Percentiles rank a stretch among this genome's conserved stretches.
Evolutionary conservation across 2,888 invertebrate genomes (phyloP).

Genomic region (Lamellibrachia columna): DNA sequence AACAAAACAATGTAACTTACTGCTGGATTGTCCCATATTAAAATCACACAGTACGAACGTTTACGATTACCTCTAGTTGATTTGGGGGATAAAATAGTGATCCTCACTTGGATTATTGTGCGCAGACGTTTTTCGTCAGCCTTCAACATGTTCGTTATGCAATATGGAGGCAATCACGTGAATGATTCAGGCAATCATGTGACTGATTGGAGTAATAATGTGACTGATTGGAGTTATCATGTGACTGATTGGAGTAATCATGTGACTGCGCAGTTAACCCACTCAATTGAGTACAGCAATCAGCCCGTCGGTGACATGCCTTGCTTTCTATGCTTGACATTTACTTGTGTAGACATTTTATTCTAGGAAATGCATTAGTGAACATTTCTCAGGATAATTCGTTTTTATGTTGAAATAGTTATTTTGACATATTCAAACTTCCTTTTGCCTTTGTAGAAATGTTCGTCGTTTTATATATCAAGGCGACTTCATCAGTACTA

Average conservation of each 20-base stretch:
- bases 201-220: constrained; percentile 9
- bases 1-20: neutral
- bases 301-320: neutral
- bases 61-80: neutral
- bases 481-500: no score
- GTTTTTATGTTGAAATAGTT: no score
- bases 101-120: neutral
- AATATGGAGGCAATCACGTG: neutral
- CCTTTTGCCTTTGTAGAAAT: no score
- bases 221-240: constrained; percentile 4
- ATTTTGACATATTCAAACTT: no score
- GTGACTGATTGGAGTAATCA: neutral
- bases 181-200: neutral
- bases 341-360: neutral
- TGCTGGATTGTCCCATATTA: neutral
- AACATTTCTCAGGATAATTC: no score
- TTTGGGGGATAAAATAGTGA: neutral
- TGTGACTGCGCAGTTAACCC: neutral
- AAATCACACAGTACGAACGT: neutral
- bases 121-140: neutral
- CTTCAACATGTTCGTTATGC: neutral
- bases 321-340: neutral
- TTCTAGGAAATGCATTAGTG: no score
- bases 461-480: no score
- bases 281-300: neutral